phyloP scores from a whole-genome alignment of 2,797 vertebrate species.

The Sebastes flavidus region DNA sequence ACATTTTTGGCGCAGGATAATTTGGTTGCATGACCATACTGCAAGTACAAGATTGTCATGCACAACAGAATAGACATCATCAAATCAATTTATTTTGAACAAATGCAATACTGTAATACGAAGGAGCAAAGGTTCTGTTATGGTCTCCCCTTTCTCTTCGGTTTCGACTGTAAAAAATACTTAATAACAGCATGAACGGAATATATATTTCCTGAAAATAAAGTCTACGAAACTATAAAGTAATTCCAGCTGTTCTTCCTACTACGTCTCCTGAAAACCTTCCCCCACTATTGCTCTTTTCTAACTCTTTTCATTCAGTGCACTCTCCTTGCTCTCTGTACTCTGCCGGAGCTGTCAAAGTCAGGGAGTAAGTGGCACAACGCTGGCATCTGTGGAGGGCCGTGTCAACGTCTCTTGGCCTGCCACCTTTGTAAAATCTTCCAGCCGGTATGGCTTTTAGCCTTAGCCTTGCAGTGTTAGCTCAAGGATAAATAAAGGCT shows the following conservation, averaged over 20 bases:
- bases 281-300: slow-evolving; percentile 26
- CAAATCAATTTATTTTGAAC: background rate
- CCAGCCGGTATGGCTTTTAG: slow-evolving; percentile 59
- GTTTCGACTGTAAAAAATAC: background rate
- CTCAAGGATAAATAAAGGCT: slow-evolving; percentile 68
- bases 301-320: slow-evolving; percentile 55
- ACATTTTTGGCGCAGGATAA: background rate
- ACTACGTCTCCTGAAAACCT: slow-evolving; percentile 38
- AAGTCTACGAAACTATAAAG: background rate
- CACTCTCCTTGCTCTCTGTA: slow-evolving; percentile 45
- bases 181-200: background rate
- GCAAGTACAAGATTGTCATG: background rate
- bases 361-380: slow-evolving; percentile 68
- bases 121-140: background rate
- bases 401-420: slow-evolving; percentile 67
- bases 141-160: background rate
- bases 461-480: slow-evolving; percentile 51
- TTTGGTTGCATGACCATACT: background rate
- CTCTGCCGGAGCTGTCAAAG: slow-evolving; percentile 73
- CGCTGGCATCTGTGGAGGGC: slow-evolving; percentile 68
- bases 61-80: background rate
- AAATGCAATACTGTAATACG: background rate
- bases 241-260: slow-evolving; percentile 7
- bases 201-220: background rate
- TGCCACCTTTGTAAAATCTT: slow-evolving; percentile 67